Conservation (phyloP, 2,113 vertebrate genomes). For the Saguinus midas region DNA sequence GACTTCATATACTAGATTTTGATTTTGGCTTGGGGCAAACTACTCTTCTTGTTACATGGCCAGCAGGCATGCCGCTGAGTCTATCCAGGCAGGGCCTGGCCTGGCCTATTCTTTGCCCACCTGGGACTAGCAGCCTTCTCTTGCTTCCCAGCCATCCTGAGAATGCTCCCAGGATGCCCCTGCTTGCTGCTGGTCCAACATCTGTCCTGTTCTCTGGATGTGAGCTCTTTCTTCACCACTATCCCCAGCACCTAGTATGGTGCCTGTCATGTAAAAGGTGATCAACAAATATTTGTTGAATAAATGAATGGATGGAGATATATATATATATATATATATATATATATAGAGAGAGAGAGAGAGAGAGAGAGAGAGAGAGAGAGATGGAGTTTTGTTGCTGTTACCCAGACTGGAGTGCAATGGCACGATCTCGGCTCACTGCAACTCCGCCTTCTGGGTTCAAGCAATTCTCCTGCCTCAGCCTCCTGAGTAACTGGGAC, state of each 20-base stretch:
- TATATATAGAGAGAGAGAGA: no score
- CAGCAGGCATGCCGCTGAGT: background rate
- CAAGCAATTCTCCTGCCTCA: no score
- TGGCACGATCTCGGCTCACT: no score
- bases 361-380: no score
- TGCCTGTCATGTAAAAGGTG: background rate
- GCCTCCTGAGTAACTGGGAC: no score
- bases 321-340: no score
- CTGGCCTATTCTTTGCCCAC: background rate
- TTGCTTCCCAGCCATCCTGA: background rate
- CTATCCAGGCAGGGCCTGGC: background rate
- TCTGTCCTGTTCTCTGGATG: background rate
- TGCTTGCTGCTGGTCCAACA: background rate
- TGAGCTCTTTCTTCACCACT: background rate
- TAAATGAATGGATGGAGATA: background rate
- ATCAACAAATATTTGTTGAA: background rate
- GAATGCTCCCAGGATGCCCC: background rate
- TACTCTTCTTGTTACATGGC: background rate
- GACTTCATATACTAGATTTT: constrained; percentile 23
- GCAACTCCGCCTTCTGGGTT: no score
- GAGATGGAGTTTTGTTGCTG: no score
- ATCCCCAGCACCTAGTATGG: background rate
- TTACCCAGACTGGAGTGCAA: no score
- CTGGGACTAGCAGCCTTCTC: background rate
- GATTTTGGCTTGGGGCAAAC: background rate